Conservation (phyloP, 2,888 invertebrate genomes). For the Nomada flava region DNA sequence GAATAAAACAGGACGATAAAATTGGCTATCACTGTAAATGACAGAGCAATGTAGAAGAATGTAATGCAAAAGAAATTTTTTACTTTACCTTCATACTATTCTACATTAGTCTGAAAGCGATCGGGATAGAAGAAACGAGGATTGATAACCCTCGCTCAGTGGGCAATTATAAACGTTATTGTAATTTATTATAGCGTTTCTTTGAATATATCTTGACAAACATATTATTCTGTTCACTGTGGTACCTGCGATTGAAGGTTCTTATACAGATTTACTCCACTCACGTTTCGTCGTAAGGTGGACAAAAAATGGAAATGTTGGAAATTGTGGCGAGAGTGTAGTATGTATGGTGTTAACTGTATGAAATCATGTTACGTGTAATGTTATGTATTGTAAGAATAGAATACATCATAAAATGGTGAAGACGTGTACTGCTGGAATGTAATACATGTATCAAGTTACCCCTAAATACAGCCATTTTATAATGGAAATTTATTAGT, state of each 20-base stretch:
- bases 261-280: constrained; percentile 70
- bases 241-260: constrained; percentile 63
- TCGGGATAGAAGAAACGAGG: constrained; percentile 24
- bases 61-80: neutral
- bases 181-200: constrained; percentile 35
- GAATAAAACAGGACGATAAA: constrained; percentile 1
- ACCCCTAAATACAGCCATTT: constrained; percentile 84
- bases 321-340: constrained; percentile 73
- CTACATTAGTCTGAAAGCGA: constrained; percentile 39
- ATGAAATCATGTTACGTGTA: constrained; percentile 82
- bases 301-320: constrained; percentile 59
- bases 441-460: constrained; percentile 83
- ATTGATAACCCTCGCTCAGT: constrained; percentile 25
- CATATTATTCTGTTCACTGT: constrained; percentile 43
- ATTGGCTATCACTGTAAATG: constrained; percentile 22
- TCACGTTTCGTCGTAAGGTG: constrained; percentile 77
- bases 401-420: constrained; percentile 75
- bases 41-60: constrained; percentile 19
- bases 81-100: constrained; percentile 24
- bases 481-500: constrained; percentile 78
- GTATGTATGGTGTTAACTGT: constrained; percentile 83
- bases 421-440: constrained; percentile 78
- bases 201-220: constrained; percentile 26
- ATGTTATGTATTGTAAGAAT: constrained; percentile 81
- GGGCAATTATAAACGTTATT: constrained; percentile 13